These are phyloP conservation scores for Euwallacea fornicatus DNA, from an alignment of 1,140 invertebrate species.

Conservation along the genomic window DNA sequence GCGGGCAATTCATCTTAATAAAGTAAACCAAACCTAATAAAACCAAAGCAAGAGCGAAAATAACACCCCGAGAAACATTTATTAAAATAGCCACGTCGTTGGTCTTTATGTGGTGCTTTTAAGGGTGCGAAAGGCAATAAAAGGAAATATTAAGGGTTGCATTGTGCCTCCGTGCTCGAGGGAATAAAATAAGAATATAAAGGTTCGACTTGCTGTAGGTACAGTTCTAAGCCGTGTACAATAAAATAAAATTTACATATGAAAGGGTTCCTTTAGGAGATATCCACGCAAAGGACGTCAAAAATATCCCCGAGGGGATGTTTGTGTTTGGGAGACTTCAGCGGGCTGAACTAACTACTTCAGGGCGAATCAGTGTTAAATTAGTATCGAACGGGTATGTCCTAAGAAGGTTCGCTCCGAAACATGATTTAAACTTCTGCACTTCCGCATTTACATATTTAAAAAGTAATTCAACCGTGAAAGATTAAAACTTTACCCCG, in stretches of 20 bases:
- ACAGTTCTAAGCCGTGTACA: conserved; percentile 32
- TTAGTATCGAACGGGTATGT: no score
- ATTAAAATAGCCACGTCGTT: conserved; percentile 32
- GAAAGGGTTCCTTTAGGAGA: conserved; percentile 25
- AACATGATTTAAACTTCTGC: no score
- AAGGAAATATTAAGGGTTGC: conserved; percentile 36
- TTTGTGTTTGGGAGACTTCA: no score
- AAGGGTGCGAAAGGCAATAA: conserved; percentile 36
- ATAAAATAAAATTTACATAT: conserved; percentile 36
- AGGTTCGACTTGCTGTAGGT: conserved; percentile 32
- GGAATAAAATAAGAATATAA: conserved; percentile 35
- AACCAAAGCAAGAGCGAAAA: conserved; percentile 24
- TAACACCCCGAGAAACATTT: conserved; percentile 15
- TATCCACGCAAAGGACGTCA: background rate
- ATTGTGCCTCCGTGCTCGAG: conserved; percentile 26
- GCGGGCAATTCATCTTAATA: conserved; percentile 9
- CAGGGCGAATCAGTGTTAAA: no score
- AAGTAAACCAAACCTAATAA: conserved; percentile 8
- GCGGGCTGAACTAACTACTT: no score
- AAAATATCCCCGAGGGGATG: no score
- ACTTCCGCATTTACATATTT: no score
- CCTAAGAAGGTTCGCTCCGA: no score
- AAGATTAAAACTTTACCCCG: no score
- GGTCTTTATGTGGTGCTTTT: conserved; percentile 30
- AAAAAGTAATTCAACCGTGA: no score